Percentiles rank a stretch among this genome's conserved stretches.
phyloP scores from a whole-genome alignment of 2,888 invertebrate genomes.

The Lissocephala sabroskyi region DNA sequence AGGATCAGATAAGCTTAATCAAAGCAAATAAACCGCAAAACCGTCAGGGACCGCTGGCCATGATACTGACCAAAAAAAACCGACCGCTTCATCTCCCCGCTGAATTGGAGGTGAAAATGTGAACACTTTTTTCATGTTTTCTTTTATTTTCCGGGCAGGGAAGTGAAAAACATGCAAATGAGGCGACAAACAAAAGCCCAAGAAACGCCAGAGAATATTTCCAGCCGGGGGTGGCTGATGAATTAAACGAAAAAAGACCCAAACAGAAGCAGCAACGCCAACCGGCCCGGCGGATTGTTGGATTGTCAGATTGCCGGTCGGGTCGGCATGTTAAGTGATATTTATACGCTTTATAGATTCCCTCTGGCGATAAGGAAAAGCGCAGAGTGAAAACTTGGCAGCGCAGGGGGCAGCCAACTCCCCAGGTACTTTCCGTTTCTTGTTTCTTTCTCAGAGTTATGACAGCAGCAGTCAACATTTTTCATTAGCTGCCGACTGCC shows the following conservation, averaged over 20 bases:
- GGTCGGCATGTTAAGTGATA: constrained; percentile 53
- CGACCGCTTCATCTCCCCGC: too few relatives aligned
- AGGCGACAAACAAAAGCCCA: background rate
- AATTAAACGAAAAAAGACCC: background rate
- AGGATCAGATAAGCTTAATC: too few relatives aligned
- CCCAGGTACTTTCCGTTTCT: background rate
- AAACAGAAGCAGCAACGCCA: constrained; percentile 1
- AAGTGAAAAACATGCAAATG: too few relatives aligned
- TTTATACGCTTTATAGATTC: constrained; percentile 61
- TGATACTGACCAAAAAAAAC: too few relatives aligned
- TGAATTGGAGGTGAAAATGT: too few relatives aligned
- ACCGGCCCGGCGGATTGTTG: constrained; percentile 7
- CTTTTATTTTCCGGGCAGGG: too few relatives aligned
- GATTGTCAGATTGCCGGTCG: too few relatives aligned
- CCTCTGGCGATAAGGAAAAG: constrained; percentile 50
- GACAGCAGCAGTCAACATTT: constrained; percentile 29
- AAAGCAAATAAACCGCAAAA: too few relatives aligned
- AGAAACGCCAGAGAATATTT: background rate
- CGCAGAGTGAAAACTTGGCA: too few relatives aligned
- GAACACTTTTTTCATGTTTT: too few relatives aligned
- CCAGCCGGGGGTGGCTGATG: background rate
- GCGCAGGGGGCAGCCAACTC: background rate
- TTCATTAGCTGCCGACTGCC: constrained; percentile 15
- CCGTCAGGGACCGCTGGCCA: too few relatives aligned
- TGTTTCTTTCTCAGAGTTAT: constrained; percentile 25